These are phyloP conservation scores for Momotus momota DNA, from an alignment of 2,797 vertebrate genomes.

Conservation along the genomic window DNA sequence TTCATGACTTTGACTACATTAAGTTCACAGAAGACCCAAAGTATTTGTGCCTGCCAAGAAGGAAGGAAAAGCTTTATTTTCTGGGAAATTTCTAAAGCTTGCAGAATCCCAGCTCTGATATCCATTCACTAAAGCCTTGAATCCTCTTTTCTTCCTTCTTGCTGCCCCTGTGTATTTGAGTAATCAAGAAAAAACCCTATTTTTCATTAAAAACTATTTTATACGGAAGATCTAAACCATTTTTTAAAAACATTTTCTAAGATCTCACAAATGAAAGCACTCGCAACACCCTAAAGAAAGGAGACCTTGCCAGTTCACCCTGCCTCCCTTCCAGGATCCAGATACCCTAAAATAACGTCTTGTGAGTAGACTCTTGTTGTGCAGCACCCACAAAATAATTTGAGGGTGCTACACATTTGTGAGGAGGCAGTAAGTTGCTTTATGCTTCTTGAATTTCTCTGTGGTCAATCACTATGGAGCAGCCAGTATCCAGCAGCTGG, in stretches of 20 bases:
- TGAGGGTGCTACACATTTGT: neutral
- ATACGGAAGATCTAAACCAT: neutral
- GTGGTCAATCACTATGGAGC: accelerated
- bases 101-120: neutral
- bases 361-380: neutral
- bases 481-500: neutral
- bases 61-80: neutral
- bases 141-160: neutral
- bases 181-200: neutral
- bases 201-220: neutral
- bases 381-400: neutral
- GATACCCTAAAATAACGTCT: neutral
- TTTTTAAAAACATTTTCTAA: neutral
- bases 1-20: neutral
- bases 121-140: neutral
- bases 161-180: neutral
- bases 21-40: neutral
- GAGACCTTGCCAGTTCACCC: accelerated
- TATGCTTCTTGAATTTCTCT: neutral
- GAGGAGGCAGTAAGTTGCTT: neutral
- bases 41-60: neutral
- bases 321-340: neutral
- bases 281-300: neutral
- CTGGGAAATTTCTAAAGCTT: neutral
- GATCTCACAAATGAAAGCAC: neutral